phyloP scores from a whole-genome alignment of 2,888 invertebrate genomes.

The Halictus quadricinctus region DNA sequence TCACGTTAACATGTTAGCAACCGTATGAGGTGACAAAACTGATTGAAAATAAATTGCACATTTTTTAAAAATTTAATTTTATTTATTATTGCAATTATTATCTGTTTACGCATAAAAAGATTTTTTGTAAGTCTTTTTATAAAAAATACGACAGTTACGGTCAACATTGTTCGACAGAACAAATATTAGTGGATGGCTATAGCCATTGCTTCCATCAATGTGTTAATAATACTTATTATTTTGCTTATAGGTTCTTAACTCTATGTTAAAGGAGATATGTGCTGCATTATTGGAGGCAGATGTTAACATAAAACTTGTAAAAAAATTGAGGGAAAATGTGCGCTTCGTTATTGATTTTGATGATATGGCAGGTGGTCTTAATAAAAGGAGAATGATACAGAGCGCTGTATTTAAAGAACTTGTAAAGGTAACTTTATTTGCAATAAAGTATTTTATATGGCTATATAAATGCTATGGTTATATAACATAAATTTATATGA shows the following conservation, averaged over 20 bases:
- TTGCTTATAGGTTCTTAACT: constrained; percentile 92
- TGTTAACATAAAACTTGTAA: constrained; percentile 97
- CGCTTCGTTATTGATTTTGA: constrained; percentile 98
- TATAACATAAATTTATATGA: no score
- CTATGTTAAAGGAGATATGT: constrained; percentile 99
- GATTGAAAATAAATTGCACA: background rate
- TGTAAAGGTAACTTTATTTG: constrained; percentile 88
- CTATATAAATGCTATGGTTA: background rate
- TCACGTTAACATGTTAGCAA: background rate
- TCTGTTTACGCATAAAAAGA: background rate
- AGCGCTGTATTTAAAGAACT: constrained; percentile 99
- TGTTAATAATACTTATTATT: constrained; percentile 24
- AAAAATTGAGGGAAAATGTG: constrained; percentile 98
- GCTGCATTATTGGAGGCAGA: constrained; percentile 98
- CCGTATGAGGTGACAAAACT: background rate
- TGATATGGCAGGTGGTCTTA: constrained; percentile 99
- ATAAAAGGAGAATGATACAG: constrained; percentile 99
- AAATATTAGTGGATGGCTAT: background rate
- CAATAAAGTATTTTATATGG: background rate
- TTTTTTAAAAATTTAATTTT: background rate
- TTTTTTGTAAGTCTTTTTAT: background rate
- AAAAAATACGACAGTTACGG: background rate
- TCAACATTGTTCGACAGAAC: background rate
- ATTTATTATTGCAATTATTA: background rate
- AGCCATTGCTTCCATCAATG: background rate